phyloP scores from a whole-genome alignment of 2,113 vertebrate genomes.

The Oenanthe oenanthe region DNA sequence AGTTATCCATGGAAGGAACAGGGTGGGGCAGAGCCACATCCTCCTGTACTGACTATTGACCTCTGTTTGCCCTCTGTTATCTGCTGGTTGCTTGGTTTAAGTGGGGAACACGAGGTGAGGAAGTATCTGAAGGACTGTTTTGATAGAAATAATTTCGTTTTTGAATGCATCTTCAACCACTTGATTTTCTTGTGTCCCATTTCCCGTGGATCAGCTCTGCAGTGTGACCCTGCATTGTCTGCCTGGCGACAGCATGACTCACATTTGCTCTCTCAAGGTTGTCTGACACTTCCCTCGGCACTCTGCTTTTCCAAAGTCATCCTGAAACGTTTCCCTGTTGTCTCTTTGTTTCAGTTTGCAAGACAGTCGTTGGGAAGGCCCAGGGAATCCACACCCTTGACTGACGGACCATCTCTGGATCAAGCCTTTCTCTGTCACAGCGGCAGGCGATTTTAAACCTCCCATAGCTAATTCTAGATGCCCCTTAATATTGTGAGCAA shows the following conservation, averaged over 20 bases:
- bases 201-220: neutral
- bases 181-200: neutral
- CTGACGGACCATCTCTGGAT: slow-evolving; percentile 78
- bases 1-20: neutral
- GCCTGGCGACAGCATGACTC: neutral
- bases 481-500: slow-evolving; percentile 83
- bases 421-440: slow-evolving; percentile 78
- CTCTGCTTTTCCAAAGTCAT: neutral
- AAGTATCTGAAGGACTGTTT: neutral
- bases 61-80: neutral
- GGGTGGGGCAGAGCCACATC: neutral
- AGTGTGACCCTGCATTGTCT: rapidly evolving
- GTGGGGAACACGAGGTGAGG: neutral
- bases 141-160: neutral
- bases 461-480: slow-evolving; percentile 84
- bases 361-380: slow-evolving; percentile 80
- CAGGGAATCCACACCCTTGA: slow-evolving; percentile 76
- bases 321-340: slow-evolving; percentile 44
- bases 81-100: neutral
- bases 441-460: slow-evolving; percentile 76
- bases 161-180: neutral
- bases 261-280: neutral
- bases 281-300: neutral
- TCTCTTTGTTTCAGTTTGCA: slow-evolving; percentile 76
- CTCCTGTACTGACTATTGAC: neutral